phyloP scores from a whole-genome alignment of 1,140 invertebrate species.

The Ceratitis capitata region DNA sequence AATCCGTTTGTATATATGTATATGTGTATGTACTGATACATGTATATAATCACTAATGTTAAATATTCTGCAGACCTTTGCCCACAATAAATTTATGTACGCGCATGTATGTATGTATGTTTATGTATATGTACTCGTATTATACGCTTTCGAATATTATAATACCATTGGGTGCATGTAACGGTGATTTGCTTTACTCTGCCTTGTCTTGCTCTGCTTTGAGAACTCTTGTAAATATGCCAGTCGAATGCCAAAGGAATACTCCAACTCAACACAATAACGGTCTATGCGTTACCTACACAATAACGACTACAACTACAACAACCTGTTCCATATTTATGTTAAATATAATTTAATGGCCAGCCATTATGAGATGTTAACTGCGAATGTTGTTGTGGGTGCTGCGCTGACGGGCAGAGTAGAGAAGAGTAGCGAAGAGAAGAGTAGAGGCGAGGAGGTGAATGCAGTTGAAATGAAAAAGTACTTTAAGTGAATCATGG shows the following conservation, averaged over 20 bases:
- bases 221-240: slow-evolving; percentile 1
- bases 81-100: slow-evolving; percentile 5
- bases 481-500: neutral
- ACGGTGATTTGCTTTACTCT: neutral
- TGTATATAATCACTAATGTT: neutral
- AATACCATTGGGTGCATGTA: neutral
- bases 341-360: slow-evolving; percentile 33
- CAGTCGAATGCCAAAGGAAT: neutral
- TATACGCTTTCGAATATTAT: neutral
- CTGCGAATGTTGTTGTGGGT: neutral
- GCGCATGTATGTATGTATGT: too few relatives aligned
- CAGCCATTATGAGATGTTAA: slow-evolving; percentile 20
- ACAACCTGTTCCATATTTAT: slow-evolving; percentile 4
- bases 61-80: too few relatives aligned
- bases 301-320: neutral
- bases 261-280: too few relatives aligned
- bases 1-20: too few relatives aligned
- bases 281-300: too few relatives aligned
- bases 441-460: neutral
- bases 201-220: too few relatives aligned
- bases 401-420: neutral
- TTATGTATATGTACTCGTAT: too few relatives aligned
- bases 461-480: neutral
- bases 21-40: too few relatives aligned
- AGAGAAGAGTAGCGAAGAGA: neutral